Evolutionary conservation across 2,888 invertebrate species (phyloP), one percentile per base, ranked within the genome.

Genomic region (Therioaphis trifolii): DNA sequence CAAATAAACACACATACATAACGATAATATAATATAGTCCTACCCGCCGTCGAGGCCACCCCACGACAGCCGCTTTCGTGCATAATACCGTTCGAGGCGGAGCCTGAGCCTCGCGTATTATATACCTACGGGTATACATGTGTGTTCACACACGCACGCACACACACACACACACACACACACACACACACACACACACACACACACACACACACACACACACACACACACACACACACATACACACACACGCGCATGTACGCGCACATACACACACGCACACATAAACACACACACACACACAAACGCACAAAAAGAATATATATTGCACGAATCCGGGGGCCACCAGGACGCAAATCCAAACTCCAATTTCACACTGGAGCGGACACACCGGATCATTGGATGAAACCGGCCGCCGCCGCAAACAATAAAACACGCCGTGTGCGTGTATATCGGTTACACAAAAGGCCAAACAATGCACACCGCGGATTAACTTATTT

Each of bases 341-440:
- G 72, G 63, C 82, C 63, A 63, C 74, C 63, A 63, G 74, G 74
- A 18, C 55, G 78, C 78, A 72, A 82, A 82, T 72, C 63, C 72
- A 40, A 82, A 82, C 82, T 82, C 82, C 82, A 82, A 82, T 82
- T 82, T 82, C 82, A 82, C 82, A 74, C 82, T 52, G 82, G 82
- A 82, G 24, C 63, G 82, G 82, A 74, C 82, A 72, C 79, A 58
- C 72, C 35, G 82, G 82, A 82, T 82, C 82, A 74, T 82, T 74
- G 82, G 82, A 82, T 82, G 82, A 82, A 52, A 82, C 74, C 82
- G 74, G 72, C 80, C 72, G 80, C 72, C 24, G 66, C 46, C 2
- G 61, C 46, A 63, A 46, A 82, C 72, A 82, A 82, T 72, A 55
- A 74, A 40, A 63, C 35, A 7, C 49, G 49, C 24, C 55, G 71